A percentile compares a stretch with the other conserved stretches of the same genome.
These are phyloP conservation scores for Candidula unifasciata DNA, from an alignment of 2,888 invertebrate species.

Conservation along the genomic window DNA sequence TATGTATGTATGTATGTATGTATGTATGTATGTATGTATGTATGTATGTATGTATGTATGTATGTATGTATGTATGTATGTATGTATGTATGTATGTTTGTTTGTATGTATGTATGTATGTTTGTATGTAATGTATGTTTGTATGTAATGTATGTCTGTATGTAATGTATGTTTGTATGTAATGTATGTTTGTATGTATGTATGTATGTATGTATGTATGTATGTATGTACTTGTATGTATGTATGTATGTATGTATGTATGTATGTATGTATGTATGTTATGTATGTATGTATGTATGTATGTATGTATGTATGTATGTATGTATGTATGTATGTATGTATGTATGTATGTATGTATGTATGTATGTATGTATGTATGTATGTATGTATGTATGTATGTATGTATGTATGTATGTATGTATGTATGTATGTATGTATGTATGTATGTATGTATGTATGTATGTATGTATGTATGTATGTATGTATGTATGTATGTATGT, in stretches of 20 bases:
- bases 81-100: background rate
- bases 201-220: slow-evolving; percentile 6
- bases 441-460: slow-evolving; percentile 23
- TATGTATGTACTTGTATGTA: background rate
- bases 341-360: slow-evolving; percentile 24
- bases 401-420: slow-evolving; percentile 21
- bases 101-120: background rate
- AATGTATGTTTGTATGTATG: slow-evolving; percentile 4
- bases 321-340: slow-evolving; percentile 15
- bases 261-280: slow-evolving; percentile 5
- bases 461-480: slow-evolving; percentile 32
- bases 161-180: slow-evolving; percentile 1
- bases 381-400: slow-evolving; percentile 16
- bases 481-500: slow-evolving; percentile 27
- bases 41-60: background rate
- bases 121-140: background rate
- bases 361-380: slow-evolving; percentile 25
- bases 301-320: slow-evolving; percentile 13
- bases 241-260: slow-evolving; percentile 6
- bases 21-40: slow-evolving; percentile 6
- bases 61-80: slow-evolving; percentile 1
- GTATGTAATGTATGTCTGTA: background rate
- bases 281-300: background rate
- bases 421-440: background rate
- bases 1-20: slow-evolving; percentile 6